Evolutionary conservation across 2,797 vertebrate genomes (phyloP).

Genomic region (Arnoldichthys spilopterus): DNA sequence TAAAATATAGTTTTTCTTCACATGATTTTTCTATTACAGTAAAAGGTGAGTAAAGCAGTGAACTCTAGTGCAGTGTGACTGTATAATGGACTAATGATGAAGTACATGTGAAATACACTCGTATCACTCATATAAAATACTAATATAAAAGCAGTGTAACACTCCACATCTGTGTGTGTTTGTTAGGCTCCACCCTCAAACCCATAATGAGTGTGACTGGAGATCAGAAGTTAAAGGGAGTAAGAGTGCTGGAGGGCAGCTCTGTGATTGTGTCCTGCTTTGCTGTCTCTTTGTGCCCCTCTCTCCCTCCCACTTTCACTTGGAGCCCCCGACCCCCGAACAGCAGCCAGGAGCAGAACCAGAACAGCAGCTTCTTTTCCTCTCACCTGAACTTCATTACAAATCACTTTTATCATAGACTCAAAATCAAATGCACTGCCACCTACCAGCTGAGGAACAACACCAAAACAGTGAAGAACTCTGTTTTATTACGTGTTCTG

Average conservation of each 20-base stretch:
- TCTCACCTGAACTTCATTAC: conserved; percentile 40
- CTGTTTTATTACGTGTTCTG: conserved; percentile 2
- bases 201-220: conserved; percentile 30
- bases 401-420: conserved; percentile 15
- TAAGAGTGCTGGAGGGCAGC: conserved; percentile 56
- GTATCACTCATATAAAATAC: too few species aligned
- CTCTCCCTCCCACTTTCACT: conserved; percentile 27
- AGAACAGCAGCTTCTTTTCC: conserved; percentile 7
- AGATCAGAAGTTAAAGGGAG: not conserved
- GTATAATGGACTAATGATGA: too few species aligned
- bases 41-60: too few species aligned
- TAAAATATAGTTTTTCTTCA: too few species aligned
- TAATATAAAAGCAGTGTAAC: too few species aligned
- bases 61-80: too few species aligned
- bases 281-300: conserved; percentile 59
- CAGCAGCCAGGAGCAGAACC: conserved; percentile 12
- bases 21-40: too few species aligned
- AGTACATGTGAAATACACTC: too few species aligned
- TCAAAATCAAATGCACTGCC: conserved; percentile 20
- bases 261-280: conserved; percentile 70
- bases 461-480: not conserved
- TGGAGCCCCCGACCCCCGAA: conserved; percentile 53
- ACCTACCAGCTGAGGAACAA: conserved; percentile 30
- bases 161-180: not conserved
- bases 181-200: conserved; percentile 3